Conservation (phyloP, 2,888 invertebrate species). For the Sicus ferrugineus region DNA sequence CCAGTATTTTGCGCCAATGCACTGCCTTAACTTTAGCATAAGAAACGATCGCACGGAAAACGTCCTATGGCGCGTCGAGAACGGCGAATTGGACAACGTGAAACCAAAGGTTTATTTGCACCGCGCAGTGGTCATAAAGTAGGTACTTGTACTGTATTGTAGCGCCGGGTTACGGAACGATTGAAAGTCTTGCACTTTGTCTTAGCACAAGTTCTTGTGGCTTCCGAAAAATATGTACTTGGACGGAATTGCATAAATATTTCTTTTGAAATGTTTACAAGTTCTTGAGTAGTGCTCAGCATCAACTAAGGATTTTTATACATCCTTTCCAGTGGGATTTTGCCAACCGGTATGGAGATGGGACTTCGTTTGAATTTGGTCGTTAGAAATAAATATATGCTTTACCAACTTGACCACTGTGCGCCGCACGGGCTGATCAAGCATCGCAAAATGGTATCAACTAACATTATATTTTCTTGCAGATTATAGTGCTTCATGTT, state of each 20-base stretch:
- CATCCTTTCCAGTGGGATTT: too few species aligned
- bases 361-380: too few species aligned
- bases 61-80: slow-evolving; percentile 87
- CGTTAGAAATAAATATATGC: too few species aligned
- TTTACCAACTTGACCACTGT: background rate
- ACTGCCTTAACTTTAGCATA: slow-evolving; percentile 86
- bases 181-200: slow-evolving; percentile 51
- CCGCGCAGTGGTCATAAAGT: too few species aligned
- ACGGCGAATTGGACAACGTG: slow-evolving; percentile 89
- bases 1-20: slow-evolving; percentile 88
- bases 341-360: too few species aligned
- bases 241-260: too few species aligned
- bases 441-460: background rate
- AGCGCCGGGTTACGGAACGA: slow-evolving; percentile 49
- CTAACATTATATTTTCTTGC: slow-evolving; percentile 46
- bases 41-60: slow-evolving; percentile 88
- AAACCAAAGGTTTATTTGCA: slow-evolving; percentile 80
- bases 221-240: too few species aligned
- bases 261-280: too few species aligned
- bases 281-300: too few species aligned
- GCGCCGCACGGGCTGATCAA: background rate
- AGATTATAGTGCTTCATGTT: slow-evolving; percentile 86
- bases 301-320: too few species aligned
- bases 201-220: slow-evolving; percentile 49
- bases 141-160: too few species aligned